phyloP scores from a whole-genome alignment of 2,888 invertebrate species.

The Andrena trimmerana region DNA sequence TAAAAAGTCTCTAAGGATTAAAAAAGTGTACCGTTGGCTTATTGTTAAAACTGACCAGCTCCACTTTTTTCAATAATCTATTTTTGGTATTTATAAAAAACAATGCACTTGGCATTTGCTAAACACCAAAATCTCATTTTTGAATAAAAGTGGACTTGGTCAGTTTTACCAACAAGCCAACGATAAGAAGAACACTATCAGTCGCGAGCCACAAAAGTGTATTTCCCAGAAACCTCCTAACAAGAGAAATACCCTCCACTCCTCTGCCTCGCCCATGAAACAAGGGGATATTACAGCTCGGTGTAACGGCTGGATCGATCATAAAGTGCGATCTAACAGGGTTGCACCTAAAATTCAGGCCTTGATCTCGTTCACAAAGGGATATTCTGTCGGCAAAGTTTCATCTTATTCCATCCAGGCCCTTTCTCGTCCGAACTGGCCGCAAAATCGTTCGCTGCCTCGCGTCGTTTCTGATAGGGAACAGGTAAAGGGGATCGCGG shows the following conservation, averaged over 20 bases:
- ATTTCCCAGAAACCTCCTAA: background rate
- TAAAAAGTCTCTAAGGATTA: too few relatives aligned
- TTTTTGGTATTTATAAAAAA: too few relatives aligned
- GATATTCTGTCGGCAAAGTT: background rate
- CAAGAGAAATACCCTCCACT: background rate
- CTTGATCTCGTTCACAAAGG: conserved; percentile 2
- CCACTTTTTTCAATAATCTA: too few relatives aligned
- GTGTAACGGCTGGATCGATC: conserved; percentile 1
- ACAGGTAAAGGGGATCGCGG: conserved; percentile 19
- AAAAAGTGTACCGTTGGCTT: too few relatives aligned
- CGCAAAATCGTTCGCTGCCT: conserved; percentile 4
- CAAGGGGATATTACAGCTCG: background rate
- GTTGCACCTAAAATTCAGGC: conserved; percentile 2
- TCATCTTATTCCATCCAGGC: conserved; percentile 12
- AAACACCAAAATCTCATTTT: too few relatives aligned
- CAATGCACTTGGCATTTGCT: too few relatives aligned
- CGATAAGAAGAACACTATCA: too few relatives aligned
- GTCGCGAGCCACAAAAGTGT: background rate
- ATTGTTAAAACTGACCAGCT: too few relatives aligned
- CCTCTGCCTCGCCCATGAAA: background rate
- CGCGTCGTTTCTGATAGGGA: conserved; percentile 8
- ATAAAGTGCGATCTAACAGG: background rate
- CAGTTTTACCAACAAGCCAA: too few relatives aligned
- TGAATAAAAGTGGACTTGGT: too few relatives aligned
- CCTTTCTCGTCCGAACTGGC: background rate